Evolutionary conservation across 1,140 invertebrate genomes (phyloP).

Genomic region (Doryteuthis pealeii): DNA sequence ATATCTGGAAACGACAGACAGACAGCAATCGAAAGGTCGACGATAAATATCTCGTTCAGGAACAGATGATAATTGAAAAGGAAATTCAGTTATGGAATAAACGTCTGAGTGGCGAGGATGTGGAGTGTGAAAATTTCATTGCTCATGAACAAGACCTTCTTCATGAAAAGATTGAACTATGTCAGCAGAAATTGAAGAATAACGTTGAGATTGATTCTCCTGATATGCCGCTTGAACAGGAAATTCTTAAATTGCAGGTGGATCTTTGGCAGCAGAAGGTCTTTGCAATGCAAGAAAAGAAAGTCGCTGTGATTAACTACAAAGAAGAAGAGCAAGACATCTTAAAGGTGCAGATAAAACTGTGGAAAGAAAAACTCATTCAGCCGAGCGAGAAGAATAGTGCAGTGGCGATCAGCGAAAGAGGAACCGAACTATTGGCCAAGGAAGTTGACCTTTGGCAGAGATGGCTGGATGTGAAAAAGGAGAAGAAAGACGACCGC

Average conservation of each 20-base stretch:
- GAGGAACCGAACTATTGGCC: background rate
- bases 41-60: background rate
- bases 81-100: conserved; percentile 1
- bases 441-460: background rate
- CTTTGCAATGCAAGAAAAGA: background rate
- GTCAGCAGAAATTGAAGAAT: background rate
- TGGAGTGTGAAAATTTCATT: background rate
- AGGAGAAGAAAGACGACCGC: background rate
- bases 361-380: background rate
- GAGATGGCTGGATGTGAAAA: background rate
- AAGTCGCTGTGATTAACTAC: background rate
- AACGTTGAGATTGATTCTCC: background rate
- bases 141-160: background rate
- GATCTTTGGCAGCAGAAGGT: conserved; percentile 5
- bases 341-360: background rate
- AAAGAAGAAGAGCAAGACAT: background rate
- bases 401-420: background rate
- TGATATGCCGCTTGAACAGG: background rate
- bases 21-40: background rate
- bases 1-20: background rate
- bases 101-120: background rate
- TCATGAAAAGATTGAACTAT: conserved; percentile 1
- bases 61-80: background rate
- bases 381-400: background rate
- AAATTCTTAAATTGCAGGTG: background rate